Evolutionary conservation across 2,888 invertebrate genomes (phyloP).

Genomic region (Agrotis segetum): DNA sequence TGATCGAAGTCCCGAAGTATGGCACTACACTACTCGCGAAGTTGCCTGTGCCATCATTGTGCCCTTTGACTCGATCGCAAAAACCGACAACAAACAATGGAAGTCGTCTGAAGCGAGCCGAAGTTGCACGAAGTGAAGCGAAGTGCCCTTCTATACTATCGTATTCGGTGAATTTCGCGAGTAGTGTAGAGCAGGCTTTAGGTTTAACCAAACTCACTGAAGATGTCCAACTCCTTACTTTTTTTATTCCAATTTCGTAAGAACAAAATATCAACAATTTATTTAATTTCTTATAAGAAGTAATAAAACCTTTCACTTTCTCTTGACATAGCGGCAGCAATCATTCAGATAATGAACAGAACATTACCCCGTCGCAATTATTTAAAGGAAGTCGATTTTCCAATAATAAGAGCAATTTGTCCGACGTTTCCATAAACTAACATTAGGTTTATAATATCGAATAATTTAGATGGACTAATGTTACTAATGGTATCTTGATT

Average conservation of each 20-base stretch:
- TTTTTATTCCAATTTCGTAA: neutral
- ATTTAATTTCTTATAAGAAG: neutral
- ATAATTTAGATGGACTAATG: conserved; percentile 44
- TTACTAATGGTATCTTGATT: conserved; percentile 37
- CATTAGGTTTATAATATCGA: conserved; percentile 35
- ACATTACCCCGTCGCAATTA: conserved; percentile 48
- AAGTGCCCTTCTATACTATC: no score
- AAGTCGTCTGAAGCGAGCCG: no score
- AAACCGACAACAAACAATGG: no score
- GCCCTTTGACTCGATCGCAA: no score
- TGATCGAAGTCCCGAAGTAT: no score
- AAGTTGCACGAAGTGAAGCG: no score
- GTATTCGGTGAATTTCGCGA: no score
- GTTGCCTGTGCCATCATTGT: no score
- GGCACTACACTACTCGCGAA: no score
- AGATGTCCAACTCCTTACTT: neutral
- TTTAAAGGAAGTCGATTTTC: conserved; percentile 48
- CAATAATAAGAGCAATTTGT: conserved; percentile 55
- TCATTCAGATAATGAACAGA: conserved; percentile 39
- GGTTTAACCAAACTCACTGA: no score
- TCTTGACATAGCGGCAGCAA: conserved; percentile 13
- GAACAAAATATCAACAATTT: neutral
- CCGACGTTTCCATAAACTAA: conserved; percentile 28
- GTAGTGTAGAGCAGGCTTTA: no score
- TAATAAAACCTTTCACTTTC: conserved; percentile 22